A percentile compares a stretch with the other conserved stretches of the same genome.
Evolutionary conservation across 2,888 invertebrate species (phyloP).

Genomic region (Rotaria socialis): DNA sequence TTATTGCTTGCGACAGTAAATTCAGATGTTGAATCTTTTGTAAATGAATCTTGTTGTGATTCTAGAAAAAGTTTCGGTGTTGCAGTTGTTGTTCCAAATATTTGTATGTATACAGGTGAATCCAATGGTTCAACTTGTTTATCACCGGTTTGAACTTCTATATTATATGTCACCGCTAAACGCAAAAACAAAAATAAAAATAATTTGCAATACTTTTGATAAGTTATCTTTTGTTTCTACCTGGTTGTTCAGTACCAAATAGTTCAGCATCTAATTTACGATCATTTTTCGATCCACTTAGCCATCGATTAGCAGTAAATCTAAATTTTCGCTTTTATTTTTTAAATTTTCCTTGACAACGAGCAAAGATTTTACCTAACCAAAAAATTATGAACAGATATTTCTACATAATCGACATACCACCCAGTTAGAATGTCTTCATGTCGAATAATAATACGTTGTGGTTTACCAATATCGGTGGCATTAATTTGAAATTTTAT

Average conservation of each 20-base stretch:
- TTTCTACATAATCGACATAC: constrained; percentile 10
- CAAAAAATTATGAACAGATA: background rate
- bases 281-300: background rate
- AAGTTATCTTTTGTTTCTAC: background rate
- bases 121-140: background rate
- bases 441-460: constrained; percentile 12
- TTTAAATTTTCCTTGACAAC: too few relatives aligned
- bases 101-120: background rate
- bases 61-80: background rate
- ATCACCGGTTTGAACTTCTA: background rate
- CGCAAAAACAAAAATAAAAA: background rate
- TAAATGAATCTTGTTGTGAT: background rate
- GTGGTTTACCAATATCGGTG: constrained; percentile 16
- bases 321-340: background rate
- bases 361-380: background rate
- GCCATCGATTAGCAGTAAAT: constrained; percentile 13
- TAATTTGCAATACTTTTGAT: too few relatives aligned
- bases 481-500: background rate
- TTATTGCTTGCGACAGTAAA: background rate
- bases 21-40: background rate
- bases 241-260: background rate
- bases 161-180: background rate
- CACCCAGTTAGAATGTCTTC: background rate
- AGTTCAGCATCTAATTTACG: background rate
- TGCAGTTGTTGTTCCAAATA: background rate